phyloP scores from a whole-genome alignment of 2,888 invertebrate genomes.

The Cerastoderma edule region DNA sequence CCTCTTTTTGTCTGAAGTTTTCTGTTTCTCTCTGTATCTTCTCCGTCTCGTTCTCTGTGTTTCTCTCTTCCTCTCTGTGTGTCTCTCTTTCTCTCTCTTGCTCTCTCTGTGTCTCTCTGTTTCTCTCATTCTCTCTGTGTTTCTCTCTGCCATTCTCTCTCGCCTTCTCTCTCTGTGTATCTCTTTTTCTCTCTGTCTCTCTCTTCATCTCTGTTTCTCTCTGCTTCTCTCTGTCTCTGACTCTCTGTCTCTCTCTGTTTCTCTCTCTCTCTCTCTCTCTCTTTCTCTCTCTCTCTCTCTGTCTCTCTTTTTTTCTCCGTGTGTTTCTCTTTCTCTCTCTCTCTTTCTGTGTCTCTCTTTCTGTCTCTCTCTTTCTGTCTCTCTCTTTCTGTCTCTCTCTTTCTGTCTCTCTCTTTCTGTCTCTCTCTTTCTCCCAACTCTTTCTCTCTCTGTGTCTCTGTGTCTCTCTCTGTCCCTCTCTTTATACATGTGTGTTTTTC shows the following conservation, averaged over 20 bases:
- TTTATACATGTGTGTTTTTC: not conserved
- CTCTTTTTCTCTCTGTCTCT: slow-evolving; percentile 4
- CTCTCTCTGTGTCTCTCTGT: slow-evolving; percentile 48
- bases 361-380: slow-evolving; percentile 27
- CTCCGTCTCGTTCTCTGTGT: not conserved
- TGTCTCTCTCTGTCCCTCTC: slow-evolving; percentile 27
- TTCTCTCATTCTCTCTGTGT: slow-evolving; percentile 31
- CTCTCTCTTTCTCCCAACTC: slow-evolving; percentile 22
- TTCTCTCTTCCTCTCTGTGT: not conserved
- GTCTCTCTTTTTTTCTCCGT: not conserved
- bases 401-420: slow-evolving; percentile 48
- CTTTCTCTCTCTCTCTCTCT: slow-evolving; percentile 26
- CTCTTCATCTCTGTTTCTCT: slow-evolving; percentile 2
- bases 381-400: slow-evolving; percentile 46
- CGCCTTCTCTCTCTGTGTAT: not conserved
- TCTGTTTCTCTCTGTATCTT: not conserved
- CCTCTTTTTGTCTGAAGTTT: not conserved
- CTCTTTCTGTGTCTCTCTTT: slow-evolving; percentile 50
- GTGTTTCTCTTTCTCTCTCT: slow-evolving; percentile 45
- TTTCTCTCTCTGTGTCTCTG: slow-evolving; percentile 31
- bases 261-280: slow-evolving; percentile 31
- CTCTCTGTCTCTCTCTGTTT: slow-evolving; percentile 25
- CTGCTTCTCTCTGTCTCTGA: slow-evolving; percentile 31
- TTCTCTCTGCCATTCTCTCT: not conserved
- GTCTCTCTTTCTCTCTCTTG: slow-evolving; percentile 42